Percentiles rank a stretch among this genome's conserved stretches.
Evolutionary conservation across 1,140 invertebrate species (phyloP).

Genomic region (Carposina sasakii): DNA sequence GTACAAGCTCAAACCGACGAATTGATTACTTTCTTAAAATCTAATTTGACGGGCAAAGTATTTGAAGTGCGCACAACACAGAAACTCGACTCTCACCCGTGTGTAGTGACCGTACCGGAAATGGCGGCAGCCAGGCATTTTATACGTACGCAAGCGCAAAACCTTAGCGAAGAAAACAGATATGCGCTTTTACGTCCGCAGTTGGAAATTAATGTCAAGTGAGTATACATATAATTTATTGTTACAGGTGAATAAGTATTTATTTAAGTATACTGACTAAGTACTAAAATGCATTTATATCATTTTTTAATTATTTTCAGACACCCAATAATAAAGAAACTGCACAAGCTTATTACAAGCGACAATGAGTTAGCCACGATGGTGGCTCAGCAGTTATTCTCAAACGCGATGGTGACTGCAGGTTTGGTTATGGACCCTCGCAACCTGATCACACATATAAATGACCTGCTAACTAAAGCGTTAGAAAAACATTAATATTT

Average conservation of each 20-base stretch:
- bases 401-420: constrained; percentile 95
- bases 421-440: constrained; percentile 95
- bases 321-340: constrained; percentile 93
- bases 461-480: constrained; percentile 87
- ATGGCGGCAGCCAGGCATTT: constrained; percentile 97
- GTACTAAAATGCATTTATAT: no score
- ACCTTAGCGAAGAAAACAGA: constrained; percentile 88
- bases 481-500: constrained; percentile 83
- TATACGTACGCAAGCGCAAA: constrained; percentile 89
- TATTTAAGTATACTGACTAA: background rate
- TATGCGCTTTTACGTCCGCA: constrained; percentile 91
- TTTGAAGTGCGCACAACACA: constrained; percentile 87
- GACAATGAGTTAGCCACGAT: constrained; percentile 89
- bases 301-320: constrained; percentile 65
- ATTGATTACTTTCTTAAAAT: constrained; percentile 86
- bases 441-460: constrained; percentile 87
- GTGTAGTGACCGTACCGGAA: constrained; percentile 94
- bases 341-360: constrained; percentile 80
- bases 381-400: constrained; percentile 91
- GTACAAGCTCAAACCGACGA: constrained; percentile 82
- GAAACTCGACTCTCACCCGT: constrained; percentile 91
- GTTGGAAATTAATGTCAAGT: constrained; percentile 95
- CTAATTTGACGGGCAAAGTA: constrained; percentile 83
- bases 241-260: background rate
- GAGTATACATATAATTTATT: constrained; percentile 34